Conservation (phyloP, 2,888 invertebrate genomes). For the Lepidocyrtoides sp. region DNA sequence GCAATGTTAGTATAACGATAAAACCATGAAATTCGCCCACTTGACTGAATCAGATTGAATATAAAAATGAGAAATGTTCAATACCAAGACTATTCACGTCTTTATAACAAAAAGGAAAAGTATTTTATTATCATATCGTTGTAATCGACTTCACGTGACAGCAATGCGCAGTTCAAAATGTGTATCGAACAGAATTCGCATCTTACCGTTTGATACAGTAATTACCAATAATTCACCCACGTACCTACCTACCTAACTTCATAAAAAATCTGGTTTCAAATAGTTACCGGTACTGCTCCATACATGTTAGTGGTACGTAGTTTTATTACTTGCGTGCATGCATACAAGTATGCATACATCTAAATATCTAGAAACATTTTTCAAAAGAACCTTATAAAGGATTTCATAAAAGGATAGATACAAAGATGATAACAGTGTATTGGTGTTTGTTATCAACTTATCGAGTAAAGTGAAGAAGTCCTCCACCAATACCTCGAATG, state of each 20-base stretch:
- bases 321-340: too few species aligned
- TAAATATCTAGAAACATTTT: neutral
- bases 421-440: neutral
- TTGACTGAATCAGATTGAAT: slow-evolving; percentile 23
- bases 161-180: neutral
- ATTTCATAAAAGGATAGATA: neutral
- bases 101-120: slow-evolving; percentile 1
- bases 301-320: too few species aligned
- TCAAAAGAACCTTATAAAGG: neutral
- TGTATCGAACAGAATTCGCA: slow-evolving; percentile 46
- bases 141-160: slow-evolving; percentile 46
- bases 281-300: slow-evolving; percentile 3
- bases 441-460: neutral
- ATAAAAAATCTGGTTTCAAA: slow-evolving; percentile 58
- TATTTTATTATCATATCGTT: slow-evolving; percentile 19
- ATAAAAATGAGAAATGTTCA: neutral
- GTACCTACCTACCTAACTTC: slow-evolving; percentile 18
- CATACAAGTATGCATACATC: neutral
- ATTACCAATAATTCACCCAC: slow-evolving; percentile 47
- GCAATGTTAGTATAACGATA: slow-evolving; percentile 39
- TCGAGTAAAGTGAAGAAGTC: neutral
- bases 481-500: neutral
- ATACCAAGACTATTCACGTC: neutral
- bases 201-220: slow-evolving; percentile 28
- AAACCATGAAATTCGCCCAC: slow-evolving; percentile 52